A percentile compares a stretch with the other conserved stretches of the same genome.
These are phyloP conservation scores for Coenobita brevimanus DNA, from an alignment of 1,140 invertebrate genomes.

Conservation along the genomic window DNA sequence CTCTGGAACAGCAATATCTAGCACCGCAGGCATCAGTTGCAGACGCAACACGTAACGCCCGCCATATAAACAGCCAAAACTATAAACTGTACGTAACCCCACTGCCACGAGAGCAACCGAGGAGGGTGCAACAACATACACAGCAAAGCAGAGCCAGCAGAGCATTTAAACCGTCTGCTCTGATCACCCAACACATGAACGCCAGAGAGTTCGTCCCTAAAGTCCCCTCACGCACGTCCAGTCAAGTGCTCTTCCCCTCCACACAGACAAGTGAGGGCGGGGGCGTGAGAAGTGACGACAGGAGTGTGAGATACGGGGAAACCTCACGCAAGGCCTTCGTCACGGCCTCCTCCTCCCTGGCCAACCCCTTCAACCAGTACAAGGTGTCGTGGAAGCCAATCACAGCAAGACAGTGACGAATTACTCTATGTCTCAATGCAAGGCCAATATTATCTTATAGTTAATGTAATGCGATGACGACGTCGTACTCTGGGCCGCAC, in stretches of 20 bases:
- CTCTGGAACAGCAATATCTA: slow-evolving; percentile 30
- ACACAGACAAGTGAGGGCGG: neutral
- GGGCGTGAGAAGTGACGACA: neutral
- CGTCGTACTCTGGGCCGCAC: neutral
- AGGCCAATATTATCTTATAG: neutral
- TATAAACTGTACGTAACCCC: slow-evolving; percentile 48
- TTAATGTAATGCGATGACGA: neutral
- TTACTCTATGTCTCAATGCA: neutral
- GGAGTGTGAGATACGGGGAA: neutral
- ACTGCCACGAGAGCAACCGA: neutral
- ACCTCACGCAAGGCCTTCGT: slow-evolving; percentile 3
- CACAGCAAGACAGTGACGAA: neutral
- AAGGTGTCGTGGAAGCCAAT: slow-evolving; percentile 1
- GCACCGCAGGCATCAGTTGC: neutral
- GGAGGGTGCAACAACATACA: too few relatives aligned
- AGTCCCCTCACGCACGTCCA: neutral
- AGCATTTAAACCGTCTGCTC: slow-evolving; percentile 25
- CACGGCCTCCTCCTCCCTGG: neutral
- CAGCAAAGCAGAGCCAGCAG: neutral
- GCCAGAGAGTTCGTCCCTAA: slow-evolving; percentile 28
- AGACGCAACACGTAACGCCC: slow-evolving; percentile 1
- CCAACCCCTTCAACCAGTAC: slow-evolving; percentile 4
- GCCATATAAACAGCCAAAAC: neutral
- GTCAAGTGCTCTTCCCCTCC: slow-evolving; percentile 10
- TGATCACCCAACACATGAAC: neutral